Percentiles rank a stretch among this genome's conserved stretches.
phyloP scores from a whole-genome alignment of 2,888 invertebrate genomes.

The Pardosa pseudoannulata region DNA sequence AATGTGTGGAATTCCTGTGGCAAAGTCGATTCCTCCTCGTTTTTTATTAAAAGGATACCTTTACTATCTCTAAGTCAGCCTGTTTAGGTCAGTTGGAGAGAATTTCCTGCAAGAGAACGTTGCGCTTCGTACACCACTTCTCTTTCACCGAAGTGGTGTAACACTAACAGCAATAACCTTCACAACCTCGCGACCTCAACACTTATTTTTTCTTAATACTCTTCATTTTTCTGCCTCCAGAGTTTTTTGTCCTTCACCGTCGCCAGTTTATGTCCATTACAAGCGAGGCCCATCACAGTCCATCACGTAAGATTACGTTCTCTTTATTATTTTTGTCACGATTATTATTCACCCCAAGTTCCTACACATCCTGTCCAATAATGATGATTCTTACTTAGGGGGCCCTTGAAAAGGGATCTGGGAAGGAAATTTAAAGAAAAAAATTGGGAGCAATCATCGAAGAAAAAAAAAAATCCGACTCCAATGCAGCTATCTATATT shows the following conservation, averaged over 20 bases:
- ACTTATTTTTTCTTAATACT: too few species aligned
- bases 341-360: background rate
- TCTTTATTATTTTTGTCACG: background rate
- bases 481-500: too few species aligned
- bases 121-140: background rate
- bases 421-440: background rate
- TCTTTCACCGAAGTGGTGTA: background rate
- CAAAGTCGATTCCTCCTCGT: background rate
- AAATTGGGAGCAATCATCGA: background rate
- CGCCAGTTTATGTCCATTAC: background rate
- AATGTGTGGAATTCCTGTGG: too few species aligned
- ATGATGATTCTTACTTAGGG: background rate
- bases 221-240: background rate
- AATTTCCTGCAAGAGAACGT: background rate
- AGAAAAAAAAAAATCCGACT: too few species aligned
- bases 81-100: background rate
- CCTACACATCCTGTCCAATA: background rate
- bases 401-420: background rate
- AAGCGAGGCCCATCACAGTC: background rate
- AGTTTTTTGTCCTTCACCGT: background rate
- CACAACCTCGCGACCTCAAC: background rate
- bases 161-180: background rate
- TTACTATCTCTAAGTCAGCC: background rate
- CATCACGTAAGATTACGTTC: background rate
- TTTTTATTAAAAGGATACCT: background rate